A percentile compares a stretch with the other conserved stretches of the same genome.
Conservation (phyloP, 2,888 invertebrate genomes). For the Lypha dubia region DNA sequence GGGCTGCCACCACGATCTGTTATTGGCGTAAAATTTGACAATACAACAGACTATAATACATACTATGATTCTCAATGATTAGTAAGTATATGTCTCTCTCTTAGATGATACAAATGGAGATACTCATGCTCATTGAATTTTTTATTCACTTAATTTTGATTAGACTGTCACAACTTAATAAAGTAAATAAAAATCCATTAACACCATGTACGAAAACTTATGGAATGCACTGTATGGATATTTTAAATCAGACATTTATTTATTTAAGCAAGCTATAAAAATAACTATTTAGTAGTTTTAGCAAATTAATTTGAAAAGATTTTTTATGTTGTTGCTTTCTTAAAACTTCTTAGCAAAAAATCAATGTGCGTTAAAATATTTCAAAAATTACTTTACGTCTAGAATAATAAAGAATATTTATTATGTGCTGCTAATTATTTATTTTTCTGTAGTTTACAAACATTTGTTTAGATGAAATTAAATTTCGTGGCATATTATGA, state of each 20-base stretch:
- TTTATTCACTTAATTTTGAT: too few relatives aligned
- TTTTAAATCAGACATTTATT: constrained; percentile 5
- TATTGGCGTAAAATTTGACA: too few relatives aligned
- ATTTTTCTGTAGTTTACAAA: constrained; percentile 8
- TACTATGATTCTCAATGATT: too few relatives aligned
- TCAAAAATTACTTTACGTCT: constrained; percentile 19
- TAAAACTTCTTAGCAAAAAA: constrained; percentile 6
- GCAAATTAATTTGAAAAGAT: constrained; percentile 40
- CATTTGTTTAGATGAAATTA: background rate
- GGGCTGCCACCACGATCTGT: too few relatives aligned
- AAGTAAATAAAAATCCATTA: too few relatives aligned
- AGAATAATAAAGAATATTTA: constrained; percentile 23
- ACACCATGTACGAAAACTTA: background rate
- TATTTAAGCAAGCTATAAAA: constrained; percentile 14
- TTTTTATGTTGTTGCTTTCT: constrained; percentile 13
- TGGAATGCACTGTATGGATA: background rate
- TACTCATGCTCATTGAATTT: too few relatives aligned
- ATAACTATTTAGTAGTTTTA: background rate
- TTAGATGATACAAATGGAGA: too few relatives aligned
- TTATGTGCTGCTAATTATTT: background rate
- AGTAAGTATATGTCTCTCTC: too few relatives aligned
- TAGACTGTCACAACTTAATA: too few relatives aligned
- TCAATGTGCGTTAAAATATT: constrained; percentile 12
- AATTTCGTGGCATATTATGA: background rate
- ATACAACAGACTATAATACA: too few relatives aligned